These are phyloP conservation scores for Bubo bubo DNA, from an alignment of 2,113 vertebrate genomes.

Conservation along the genomic window DNA sequence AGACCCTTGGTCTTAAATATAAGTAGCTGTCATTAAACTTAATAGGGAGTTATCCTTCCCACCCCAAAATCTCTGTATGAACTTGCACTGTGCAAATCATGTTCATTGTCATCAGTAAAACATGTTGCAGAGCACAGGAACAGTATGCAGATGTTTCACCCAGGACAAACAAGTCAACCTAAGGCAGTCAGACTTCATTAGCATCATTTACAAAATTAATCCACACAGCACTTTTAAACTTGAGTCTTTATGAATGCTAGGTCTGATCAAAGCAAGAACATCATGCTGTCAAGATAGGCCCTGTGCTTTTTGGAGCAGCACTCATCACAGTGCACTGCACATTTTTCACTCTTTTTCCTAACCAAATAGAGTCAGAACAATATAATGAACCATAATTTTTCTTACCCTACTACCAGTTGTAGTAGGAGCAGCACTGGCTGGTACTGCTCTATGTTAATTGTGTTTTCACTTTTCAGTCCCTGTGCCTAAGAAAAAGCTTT, in stretches of 20 bases:
- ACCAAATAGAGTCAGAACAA: neutral
- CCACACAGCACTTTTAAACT: neutral
- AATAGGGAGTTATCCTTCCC: neutral
- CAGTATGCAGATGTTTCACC: neutral
- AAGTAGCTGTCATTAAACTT: neutral
- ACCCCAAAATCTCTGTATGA: neutral
- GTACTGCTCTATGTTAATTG: neutral
- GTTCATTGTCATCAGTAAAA: neutral
- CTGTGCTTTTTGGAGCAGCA: neutral
- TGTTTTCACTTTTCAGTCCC: neutral
- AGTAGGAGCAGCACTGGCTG: neutral
- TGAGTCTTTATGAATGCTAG: neutral
- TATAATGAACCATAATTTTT: neutral
- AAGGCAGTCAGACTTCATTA: neutral
- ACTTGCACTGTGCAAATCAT: neutral
- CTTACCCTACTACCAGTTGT: neutral
- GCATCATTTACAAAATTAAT: neutral
- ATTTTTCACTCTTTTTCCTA: neutral
- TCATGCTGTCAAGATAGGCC: neutral
- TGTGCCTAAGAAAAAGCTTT: neutral
- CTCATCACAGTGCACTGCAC: neutral
- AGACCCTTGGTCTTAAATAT: neutral
- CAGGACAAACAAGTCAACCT: neutral
- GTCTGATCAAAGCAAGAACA: neutral
- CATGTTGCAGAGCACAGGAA: neutral